Percentiles rank a stretch among this genome's conserved stretches.
Conservation (phyloP, 2,113 vertebrate species). For the Megaleporinus macrocephalus region DNA sequence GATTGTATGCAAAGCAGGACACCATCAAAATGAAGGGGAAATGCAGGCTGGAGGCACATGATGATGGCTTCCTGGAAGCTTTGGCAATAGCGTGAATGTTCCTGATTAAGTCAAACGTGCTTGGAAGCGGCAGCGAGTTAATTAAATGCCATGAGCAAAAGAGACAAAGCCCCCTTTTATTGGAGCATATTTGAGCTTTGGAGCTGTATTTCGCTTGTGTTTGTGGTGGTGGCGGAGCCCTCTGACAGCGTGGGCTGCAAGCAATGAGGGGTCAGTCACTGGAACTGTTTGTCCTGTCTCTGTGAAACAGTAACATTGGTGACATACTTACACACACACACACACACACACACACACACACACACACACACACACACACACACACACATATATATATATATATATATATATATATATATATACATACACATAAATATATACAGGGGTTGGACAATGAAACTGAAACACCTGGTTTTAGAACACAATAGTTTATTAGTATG, state of each 20-base stretch:
- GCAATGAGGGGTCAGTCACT: background rate
- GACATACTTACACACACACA: too few species aligned
- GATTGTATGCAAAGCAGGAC: constrained; percentile 41
- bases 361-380: too few species aligned
- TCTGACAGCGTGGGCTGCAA: background rate
- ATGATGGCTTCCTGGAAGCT: constrained; percentile 38
- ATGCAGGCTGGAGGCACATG: constrained; percentile 29
- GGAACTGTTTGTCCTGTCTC: too few species aligned
- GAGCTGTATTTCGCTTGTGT: background rate
- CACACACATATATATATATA: too few species aligned
- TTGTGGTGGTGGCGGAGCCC: background rate
- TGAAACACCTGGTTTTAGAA: too few species aligned
- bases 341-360: too few species aligned
- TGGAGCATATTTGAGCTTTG: background rate
- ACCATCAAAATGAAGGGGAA: constrained; percentile 50
- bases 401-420: too few species aligned
- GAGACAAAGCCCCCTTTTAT: constrained; percentile 8
- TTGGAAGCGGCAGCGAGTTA: constrained; percentile 42
- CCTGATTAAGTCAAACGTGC: constrained; percentile 44
- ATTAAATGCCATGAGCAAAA: constrained; percentile 27
- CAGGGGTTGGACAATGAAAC: too few species aligned
- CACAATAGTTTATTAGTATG: too few species aligned
- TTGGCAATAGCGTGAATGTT: constrained; percentile 28
- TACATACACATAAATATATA: too few species aligned
- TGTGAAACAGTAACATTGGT: too few species aligned